Percentiles rank a stretch among this genome's conserved stretches.
Evolutionary conservation across 2,797 vertebrate genomes (phyloP).

Genomic region (Sarcophilus harrisii): DNA sequence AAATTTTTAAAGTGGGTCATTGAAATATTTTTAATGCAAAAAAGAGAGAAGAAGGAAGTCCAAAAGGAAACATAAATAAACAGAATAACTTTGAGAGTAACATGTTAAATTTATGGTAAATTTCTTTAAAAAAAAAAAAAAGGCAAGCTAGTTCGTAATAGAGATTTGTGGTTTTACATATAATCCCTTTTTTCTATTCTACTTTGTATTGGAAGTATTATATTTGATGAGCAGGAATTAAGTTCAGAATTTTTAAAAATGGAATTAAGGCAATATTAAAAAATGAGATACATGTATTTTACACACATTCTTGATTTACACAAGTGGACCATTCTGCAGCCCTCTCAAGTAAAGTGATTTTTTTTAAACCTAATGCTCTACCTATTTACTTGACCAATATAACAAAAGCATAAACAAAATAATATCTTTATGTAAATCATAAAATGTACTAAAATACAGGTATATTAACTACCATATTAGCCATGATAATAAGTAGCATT

Average conservation of each 20-base stretch:
- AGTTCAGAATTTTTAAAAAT: neutral
- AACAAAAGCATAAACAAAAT: neutral
- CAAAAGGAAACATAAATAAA: neutral
- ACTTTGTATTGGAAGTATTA: neutral
- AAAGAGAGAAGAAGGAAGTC: neutral
- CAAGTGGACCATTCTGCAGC: neutral
- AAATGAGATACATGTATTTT: neutral
- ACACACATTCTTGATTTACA: neutral
- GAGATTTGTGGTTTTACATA: neutral
- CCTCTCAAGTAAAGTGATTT: neutral
- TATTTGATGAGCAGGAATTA: neutral
- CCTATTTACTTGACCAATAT: neutral
- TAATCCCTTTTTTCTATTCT: neutral
- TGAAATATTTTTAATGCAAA: neutral
- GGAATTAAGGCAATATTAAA: neutral
- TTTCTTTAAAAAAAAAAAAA: neutral
- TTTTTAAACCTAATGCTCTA: neutral
- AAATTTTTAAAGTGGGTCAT: neutral
- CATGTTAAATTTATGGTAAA: neutral
- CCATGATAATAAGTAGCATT: neutral
- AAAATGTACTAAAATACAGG: neutral
- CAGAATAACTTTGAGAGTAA: neutral
- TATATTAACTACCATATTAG: neutral
- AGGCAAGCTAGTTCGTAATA: neutral
- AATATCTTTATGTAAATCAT: neutral